Conservation (phyloP, 2,113 vertebrate species). For the Taurulus bubalis region DNA sequence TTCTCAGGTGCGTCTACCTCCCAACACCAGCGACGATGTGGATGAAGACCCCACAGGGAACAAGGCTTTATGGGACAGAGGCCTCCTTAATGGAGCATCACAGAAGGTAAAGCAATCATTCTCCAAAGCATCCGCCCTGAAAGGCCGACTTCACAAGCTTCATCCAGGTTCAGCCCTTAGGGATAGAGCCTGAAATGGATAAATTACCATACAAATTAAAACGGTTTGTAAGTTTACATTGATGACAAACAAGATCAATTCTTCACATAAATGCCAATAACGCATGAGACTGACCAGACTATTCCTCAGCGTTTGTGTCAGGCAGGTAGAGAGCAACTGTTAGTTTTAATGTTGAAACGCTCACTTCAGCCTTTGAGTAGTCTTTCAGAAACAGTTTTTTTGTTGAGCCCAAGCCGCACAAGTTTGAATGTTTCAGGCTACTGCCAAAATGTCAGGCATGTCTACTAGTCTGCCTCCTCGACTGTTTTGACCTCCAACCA, state of each 20-base stretch:
- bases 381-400: neutral
- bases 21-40: conserved; percentile 97
- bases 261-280: neutral
- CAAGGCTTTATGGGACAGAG: conserved; percentile 98
- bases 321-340: neutral
- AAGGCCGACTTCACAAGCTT: neutral
- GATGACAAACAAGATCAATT: neutral
- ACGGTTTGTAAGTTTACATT: neutral
- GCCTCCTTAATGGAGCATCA: conserved; percentile 96
- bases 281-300: neutral
- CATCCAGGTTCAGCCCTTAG: neutral
- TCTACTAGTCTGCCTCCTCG: conserved; percentile 37
- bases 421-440: neutral
- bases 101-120: conserved; percentile 89
- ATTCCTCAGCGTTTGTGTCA: neutral
- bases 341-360: neutral
- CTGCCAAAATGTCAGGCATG: neutral
- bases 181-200: neutral
- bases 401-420: neutral
- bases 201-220: too few species aligned
- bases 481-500: conserved; percentile 29
- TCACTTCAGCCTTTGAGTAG: neutral
- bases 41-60: conserved; percentile 99
- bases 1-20: conserved; percentile 92
- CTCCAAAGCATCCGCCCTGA: neutral